A percentile compares a stretch with the other conserved stretches of the same genome.
Evolutionary conservation across 2,797 vertebrate species (phyloP).

Genomic region (Fundulus diaphanus): DNA sequence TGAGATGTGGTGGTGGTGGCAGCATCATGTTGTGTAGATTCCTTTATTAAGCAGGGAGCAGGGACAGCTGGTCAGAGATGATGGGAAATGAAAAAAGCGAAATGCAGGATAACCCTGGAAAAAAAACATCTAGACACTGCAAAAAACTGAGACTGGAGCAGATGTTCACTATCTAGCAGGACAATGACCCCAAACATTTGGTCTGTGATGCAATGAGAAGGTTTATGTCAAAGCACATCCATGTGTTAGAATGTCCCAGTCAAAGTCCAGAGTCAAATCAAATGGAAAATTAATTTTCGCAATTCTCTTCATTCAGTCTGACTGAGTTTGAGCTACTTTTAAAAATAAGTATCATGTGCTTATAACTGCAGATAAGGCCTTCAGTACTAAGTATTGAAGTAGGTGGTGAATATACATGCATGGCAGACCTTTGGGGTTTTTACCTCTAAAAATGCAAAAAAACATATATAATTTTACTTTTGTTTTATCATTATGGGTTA

Average conservation of each 20-base stretch:
- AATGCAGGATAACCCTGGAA: too few relatives aligned
- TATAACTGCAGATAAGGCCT: not conserved
- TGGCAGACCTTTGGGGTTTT: not conserved
- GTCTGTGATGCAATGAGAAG: not conserved
- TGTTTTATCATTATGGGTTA: not conserved
- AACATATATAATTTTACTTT: not conserved
- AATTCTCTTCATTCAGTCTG: too few relatives aligned
- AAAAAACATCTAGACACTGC: too few relatives aligned
- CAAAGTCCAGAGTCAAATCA: not conserved
- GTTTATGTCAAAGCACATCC: not conserved
- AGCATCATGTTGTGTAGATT: not conserved
- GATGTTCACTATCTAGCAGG: too few relatives aligned
- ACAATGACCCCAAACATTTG: not conserved
- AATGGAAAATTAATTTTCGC: too few relatives aligned
- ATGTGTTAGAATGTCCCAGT: not conserved
- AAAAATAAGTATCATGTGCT: not conserved
- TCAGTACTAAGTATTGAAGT: not conserved
- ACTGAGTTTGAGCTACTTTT: too few relatives aligned
- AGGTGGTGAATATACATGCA: not conserved
- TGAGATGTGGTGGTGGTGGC: not conserved
- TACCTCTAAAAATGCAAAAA: not conserved
- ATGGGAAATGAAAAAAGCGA: not conserved
- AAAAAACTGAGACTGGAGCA: too few relatives aligned
- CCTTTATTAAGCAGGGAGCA: not conserved
- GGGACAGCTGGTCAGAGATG: not conserved